Conservation (phyloP, 1,140 invertebrate species). For the Pachypsylla venusta region DNA sequence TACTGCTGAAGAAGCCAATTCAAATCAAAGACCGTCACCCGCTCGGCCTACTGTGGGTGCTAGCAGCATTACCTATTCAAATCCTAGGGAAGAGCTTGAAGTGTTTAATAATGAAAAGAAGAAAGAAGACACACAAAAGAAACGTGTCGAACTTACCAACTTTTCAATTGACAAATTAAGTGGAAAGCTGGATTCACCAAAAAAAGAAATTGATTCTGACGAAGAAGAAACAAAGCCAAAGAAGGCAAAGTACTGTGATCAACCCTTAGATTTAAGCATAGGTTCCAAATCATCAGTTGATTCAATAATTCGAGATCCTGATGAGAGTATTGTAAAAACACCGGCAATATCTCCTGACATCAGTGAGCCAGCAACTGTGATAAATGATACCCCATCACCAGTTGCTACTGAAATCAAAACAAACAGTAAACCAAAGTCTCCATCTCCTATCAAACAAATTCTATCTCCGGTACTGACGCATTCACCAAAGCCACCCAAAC, state of each 20-base stretch:
- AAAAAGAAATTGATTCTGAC: constrained; percentile 4
- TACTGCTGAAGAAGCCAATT: constrained; percentile 44
- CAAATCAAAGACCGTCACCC: constrained; percentile 45
- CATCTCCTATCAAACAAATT: too few species aligned
- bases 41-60: constrained; percentile 35
- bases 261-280: constrained; percentile 31
- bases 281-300: constrained; percentile 1
- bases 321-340: background rate
- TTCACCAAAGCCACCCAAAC: constrained; percentile 5
- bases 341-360: background rate
- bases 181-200: constrained; percentile 5
- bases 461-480: background rate
- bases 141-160: background rate
- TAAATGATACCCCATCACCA: constrained; percentile 29
- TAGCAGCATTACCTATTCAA: constrained; percentile 23
- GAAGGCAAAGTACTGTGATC: constrained; percentile 11
- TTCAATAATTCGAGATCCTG: background rate
- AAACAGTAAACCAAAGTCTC: too few species aligned
- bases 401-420: too few species aligned
- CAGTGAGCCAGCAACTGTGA: constrained; percentile 27
- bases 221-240: constrained; percentile 21
- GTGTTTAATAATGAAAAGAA: constrained; percentile 24
- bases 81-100: constrained; percentile 17
- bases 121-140: constrained; percentile 6
- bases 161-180: constrained; percentile 5